Base-by-base conservation (phyloP, 2,888 invertebrate species). In the Alentia gelatinosa region DNA sequence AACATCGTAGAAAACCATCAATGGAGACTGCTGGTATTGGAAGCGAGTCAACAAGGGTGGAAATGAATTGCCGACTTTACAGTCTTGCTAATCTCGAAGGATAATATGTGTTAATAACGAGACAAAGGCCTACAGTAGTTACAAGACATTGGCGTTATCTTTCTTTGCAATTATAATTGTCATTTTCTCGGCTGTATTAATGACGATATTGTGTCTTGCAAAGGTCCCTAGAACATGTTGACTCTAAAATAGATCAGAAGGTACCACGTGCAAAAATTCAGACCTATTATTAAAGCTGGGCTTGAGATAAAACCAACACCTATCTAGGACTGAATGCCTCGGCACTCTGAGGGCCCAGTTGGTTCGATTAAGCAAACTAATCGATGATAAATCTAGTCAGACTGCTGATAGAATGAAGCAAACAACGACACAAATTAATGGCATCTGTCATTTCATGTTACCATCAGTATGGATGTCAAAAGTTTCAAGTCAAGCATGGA, bases 171-270 rank as follows among this genome's bases (percentile, higher is more conserved):
- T 7, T 42, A 42, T 42, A 42, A 56, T 3, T n/a, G 56, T 19
- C 19, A 56, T 19, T 19, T 19, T 56, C 56, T 56, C n/a, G n/a
- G n/a, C n/a, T 56, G 56, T 56, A 56, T 56, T 12, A 19, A n/a
- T n/a, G n/a, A n/a, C n/a, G n/a, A n/a, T n/a, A n/a, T n/a, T n/a
- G n/a, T n/a, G n/a, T n/a, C n/a, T n/a, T n/a, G n/a, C n/a, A n/a
- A n/a, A n/a, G n/a, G n/a, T n/a, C n/a, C n/a, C n/a, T n/a, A n/a
- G n/a, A n/a, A n/a, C n/a, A n/a, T n/a, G n/a, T n/a, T n/a, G n/a
- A n/a, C n/a, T n/a, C n/a, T n/a, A n/a, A 56, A 56, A 56, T 56
- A 56, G 56, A 56, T 56, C 56, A 56, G 56, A 56, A 56, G n/a
- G 56, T n/a, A 56, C 12, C 23, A 56, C n/a, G n/a, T n/a, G n/a